Conservation (phyloP, 2,888 invertebrate species). For the Hirtodrosophila trivittata region DNA sequence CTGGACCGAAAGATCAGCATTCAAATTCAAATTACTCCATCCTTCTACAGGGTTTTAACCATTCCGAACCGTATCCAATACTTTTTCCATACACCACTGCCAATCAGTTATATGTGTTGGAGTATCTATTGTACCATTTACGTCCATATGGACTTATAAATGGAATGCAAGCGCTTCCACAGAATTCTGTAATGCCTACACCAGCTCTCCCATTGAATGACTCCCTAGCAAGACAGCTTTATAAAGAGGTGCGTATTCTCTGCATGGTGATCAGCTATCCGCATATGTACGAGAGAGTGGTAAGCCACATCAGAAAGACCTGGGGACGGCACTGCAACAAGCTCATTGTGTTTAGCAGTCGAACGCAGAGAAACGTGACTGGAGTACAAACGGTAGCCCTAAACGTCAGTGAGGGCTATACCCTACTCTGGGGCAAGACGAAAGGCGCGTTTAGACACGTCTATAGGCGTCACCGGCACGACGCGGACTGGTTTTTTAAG, state of each 20-base stretch:
- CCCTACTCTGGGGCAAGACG: slow-evolving; percentile 97
- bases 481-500: slow-evolving; percentile 98
- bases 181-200: background rate
- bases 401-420: slow-evolving; percentile 92
- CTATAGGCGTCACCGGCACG: slow-evolving; percentile 91
- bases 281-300: slow-evolving; percentile 92
- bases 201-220: slow-evolving; percentile 1
- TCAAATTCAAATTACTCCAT: background rate
- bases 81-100: slow-evolving; percentile 96
- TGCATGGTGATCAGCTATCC: slow-evolving; percentile 85
- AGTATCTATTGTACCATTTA: slow-evolving; percentile 97
- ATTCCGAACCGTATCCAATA: slow-evolving; percentile 95
- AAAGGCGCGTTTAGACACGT: slow-evolving; percentile 95
- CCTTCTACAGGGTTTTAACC: slow-evolving; percentile 82
- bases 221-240: slow-evolving; percentile 23
- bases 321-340: slow-evolving; percentile 96
- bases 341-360: slow-evolving; percentile 92
- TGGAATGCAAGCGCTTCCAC: slow-evolving; percentile 57
- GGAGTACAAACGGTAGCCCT: slow-evolving; percentile 91
- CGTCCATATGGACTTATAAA: slow-evolving; percentile 88
- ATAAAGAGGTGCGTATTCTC: slow-evolving; percentile 42
- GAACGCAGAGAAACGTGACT: slow-evolving; percentile 18
- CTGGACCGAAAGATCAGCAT: background rate
- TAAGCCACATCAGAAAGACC: slow-evolving; percentile 94
- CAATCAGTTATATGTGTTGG: slow-evolving; percentile 96